Conservation (phyloP, 2,113 vertebrate species). For the Colius striatus region DNA sequence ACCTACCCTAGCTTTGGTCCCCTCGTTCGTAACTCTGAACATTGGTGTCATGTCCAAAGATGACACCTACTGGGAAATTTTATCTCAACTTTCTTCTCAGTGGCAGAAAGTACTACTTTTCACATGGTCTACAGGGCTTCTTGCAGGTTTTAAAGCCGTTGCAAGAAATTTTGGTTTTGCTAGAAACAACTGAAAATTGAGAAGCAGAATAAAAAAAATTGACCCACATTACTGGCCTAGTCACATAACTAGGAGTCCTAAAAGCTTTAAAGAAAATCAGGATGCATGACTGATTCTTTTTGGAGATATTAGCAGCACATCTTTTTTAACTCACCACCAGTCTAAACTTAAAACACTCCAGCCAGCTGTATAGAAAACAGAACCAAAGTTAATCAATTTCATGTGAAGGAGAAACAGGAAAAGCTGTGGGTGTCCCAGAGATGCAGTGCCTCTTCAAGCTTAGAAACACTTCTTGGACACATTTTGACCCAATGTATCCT, state of each 20-base stretch:
- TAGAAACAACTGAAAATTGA: not conserved
- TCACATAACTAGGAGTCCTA: not conserved
- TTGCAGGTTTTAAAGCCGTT: not conserved
- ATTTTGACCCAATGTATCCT: not conserved
- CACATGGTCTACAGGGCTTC: not conserved
- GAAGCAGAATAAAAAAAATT: not conserved
- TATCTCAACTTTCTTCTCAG: not conserved
- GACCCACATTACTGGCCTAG: not conserved
- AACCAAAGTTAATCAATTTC: not conserved
- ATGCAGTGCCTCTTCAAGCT: not conserved
- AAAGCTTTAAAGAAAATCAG: not conserved
- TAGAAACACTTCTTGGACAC: not conserved
- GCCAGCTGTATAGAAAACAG: not conserved
- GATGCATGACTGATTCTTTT: not conserved
- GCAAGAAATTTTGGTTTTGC: not conserved
- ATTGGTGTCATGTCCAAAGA: not conserved
- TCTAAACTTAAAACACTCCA: not conserved
- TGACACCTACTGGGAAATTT: not conserved
- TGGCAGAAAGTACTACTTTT: not conserved
- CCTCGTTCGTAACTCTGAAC: rapidly evolving
- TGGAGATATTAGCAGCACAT: not conserved
- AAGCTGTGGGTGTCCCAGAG: not conserved
- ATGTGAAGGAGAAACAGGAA: not conserved
- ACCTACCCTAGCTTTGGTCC: not conserved
- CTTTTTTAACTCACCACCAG: not conserved